These are phyloP conservation scores for Antitype chi DNA, from an alignment of 2,888 invertebrate species.

Conservation along the genomic window DNA sequence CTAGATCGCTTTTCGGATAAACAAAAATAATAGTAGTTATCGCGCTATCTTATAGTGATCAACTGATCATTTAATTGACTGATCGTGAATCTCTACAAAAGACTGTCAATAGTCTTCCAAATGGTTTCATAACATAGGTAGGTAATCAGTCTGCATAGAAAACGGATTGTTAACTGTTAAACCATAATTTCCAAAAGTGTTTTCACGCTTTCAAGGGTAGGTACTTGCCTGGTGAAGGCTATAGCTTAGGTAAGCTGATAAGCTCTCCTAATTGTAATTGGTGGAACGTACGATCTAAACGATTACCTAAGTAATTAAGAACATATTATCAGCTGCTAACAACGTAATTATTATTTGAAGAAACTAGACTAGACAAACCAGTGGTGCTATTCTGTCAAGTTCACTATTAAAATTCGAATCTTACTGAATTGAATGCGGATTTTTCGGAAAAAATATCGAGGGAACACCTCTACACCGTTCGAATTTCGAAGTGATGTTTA, in stretches of 20 bases:
- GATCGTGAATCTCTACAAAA: neutral
- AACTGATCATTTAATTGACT: neutral
- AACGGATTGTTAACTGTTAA: neutral
- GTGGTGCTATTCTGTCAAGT: neutral
- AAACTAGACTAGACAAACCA: neutral
- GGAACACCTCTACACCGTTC: neutral
- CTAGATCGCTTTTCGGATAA: constrained; percentile 44
- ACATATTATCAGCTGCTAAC: neutral
- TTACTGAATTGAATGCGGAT: neutral
- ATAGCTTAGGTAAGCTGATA: neutral
- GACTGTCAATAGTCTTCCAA: neutral
- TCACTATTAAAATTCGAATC: neutral
- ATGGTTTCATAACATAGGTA: too few relatives aligned
- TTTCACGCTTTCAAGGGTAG: neutral
- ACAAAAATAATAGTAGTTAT: constrained; percentile 10
- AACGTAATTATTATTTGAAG: neutral
- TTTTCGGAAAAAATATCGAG: neutral
- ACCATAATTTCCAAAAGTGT: neutral
- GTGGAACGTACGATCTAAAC: too few relatives aligned
- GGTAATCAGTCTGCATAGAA: neutral
- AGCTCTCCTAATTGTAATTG: neutral
- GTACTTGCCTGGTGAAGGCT: neutral
- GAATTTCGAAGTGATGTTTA: neutral
- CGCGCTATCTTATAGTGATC: neutral
- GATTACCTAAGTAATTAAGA: neutral